Percentiles rank a stretch among this genome's conserved stretches.
phyloP scores from a whole-genome alignment of 2,113 vertebrate genomes.

The Phaethon lepturus region DNA sequence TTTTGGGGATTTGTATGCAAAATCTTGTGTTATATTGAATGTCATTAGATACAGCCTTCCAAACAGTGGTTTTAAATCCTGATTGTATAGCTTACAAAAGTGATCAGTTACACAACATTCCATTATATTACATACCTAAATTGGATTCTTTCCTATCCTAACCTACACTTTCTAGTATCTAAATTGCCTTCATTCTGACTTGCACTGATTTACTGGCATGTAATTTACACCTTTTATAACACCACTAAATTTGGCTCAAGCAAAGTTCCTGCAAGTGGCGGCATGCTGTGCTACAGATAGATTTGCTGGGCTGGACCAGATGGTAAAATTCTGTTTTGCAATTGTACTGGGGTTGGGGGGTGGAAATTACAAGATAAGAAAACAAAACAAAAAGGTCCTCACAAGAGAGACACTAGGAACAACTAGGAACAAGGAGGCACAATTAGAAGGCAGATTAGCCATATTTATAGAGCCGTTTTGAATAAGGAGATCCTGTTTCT shows the following conservation, averaged over 20 bases:
- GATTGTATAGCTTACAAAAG: not conserved
- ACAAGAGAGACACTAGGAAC: not conserved
- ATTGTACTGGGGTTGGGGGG: not conserved
- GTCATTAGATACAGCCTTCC: not conserved
- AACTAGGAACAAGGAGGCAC: not conserved
- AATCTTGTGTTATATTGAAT: not conserved
- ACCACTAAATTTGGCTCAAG: slow-evolving; percentile 4
- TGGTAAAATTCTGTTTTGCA: not conserved
- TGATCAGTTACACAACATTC: not conserved
- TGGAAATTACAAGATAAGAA: not conserved
- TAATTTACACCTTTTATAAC: slow-evolving; percentile 1
- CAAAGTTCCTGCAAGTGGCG: not conserved
- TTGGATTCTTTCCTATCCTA: not conserved
- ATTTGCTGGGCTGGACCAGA: not conserved
- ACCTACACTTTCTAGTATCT: not conserved
- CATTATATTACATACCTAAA: not conserved
- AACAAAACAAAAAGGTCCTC: not conserved
- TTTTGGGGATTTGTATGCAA: not conserved
- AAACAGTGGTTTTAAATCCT: not conserved
- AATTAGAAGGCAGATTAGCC: not conserved
- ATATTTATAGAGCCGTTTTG: not conserved
- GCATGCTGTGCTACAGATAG: not conserved
- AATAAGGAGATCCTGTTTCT: not conserved
- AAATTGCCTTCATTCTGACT: slow-evolving; percentile 19
- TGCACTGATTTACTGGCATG: not conserved